Percentiles rank a stretch among this genome's conserved stretches.
Conservation (phyloP, 2,888 invertebrate genomes). For the Leptinotarsa peninsularis region DNA sequence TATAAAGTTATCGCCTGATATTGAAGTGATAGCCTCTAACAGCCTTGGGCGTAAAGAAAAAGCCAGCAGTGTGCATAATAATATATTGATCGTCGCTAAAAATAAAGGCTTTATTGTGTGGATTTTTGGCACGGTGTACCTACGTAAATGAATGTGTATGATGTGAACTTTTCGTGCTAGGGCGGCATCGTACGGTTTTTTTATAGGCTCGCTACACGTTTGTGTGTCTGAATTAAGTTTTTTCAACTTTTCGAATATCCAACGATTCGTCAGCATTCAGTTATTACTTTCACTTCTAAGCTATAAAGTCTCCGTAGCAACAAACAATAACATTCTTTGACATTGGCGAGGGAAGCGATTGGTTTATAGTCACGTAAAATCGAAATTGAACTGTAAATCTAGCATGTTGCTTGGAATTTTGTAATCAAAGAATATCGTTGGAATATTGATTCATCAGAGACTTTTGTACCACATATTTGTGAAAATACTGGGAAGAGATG, state of each 20-base stretch:
- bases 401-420: no score
- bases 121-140: conserved; percentile 24
- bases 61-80: conserved; percentile 15
- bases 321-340: background rate
- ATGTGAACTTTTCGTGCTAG: background rate
- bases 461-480: no score
- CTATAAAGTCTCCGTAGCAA: background rate
- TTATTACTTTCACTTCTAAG: background rate
- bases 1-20: conserved; percentile 8
- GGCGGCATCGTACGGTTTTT: background rate
- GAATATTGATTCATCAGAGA: no score
- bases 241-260: background rate
- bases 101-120: conserved; percentile 28
- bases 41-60: conserved; percentile 14
- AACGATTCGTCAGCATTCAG: background rate
- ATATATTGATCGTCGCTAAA: conserved; percentile 31
- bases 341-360: background rate
- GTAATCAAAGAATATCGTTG: no score
- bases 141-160: background rate
- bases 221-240: background rate
- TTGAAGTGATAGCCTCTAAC: conserved; percentile 6
- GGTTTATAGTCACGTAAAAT: background rate
- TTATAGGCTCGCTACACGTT: background rate
- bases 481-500: background rate
- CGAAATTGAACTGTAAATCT: no score